Evolutionary conservation across 2,113 vertebrate species (phyloP).

Genomic region (Pogona vitticeps): DNA sequence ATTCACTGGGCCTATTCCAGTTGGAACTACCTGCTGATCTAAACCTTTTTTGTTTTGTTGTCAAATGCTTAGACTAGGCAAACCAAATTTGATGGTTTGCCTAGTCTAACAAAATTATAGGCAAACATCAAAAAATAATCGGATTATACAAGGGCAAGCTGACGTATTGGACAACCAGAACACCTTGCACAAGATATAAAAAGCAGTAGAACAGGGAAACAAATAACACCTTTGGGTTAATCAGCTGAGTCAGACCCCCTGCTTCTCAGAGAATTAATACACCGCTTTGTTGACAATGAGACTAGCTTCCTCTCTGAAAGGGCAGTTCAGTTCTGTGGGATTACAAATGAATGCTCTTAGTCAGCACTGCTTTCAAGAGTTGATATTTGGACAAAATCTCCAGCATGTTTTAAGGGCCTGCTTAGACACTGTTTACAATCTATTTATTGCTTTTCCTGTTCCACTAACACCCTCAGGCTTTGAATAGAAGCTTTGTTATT

Average conservation of each 20-base stretch:
- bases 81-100: too few relatives aligned
- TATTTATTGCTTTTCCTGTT: constrained; percentile 1
- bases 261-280: constrained; percentile 23
- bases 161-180: background rate
- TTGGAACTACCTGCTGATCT: too few relatives aligned
- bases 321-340: constrained; percentile 39
- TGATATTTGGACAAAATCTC: background rate
- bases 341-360: constrained; percentile 54
- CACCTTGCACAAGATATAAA: background rate
- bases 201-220: background rate
- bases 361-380: constrained; percentile 35
- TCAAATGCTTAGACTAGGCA: too few relatives aligned
- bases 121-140: background rate
- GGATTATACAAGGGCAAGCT: background rate
- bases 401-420: background rate
- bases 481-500: background rate
- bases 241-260: background rate
- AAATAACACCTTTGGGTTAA: background rate
- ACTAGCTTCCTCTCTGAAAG: constrained; percentile 36
- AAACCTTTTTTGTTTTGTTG: background rate
- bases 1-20: too few relatives aligned
- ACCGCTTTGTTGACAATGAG: background rate
- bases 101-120: background rate
- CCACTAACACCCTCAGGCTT: background rate
- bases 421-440: constrained; percentile 7